phyloP scores from a whole-genome alignment of 1,140 invertebrate species.

The Drosophila grimshawi region DNA sequence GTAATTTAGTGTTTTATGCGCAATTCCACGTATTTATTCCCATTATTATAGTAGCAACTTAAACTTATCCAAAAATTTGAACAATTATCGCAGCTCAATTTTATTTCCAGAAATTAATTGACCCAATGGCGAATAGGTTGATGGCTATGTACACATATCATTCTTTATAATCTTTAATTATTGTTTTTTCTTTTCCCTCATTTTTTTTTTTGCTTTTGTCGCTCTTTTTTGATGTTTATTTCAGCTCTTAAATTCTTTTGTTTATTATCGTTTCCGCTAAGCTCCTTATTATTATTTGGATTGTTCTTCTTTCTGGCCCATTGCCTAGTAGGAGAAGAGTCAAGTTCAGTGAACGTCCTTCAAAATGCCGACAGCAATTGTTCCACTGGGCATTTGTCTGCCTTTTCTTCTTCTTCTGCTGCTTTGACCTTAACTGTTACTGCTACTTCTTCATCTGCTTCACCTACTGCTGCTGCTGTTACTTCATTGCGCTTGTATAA shows the following conservation, averaged over 20 bases:
- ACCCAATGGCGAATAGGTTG: no score
- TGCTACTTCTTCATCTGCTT: neutral
- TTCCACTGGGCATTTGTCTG: constrained; percentile 7
- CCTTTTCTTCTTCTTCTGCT: neutral
- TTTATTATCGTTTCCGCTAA: neutral
- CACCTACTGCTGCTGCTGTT: neutral
- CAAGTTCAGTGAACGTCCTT: constrained; percentile 71
- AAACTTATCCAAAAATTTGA: no score
- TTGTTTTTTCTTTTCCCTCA: constrained; percentile 2
- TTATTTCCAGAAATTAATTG: no score
- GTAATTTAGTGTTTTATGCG: no score
- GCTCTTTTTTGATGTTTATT: constrained; percentile 4
- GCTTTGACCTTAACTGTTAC: neutral
- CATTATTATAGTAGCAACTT: no score
- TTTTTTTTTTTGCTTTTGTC: constrained; percentile 1
- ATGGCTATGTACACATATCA: no score
- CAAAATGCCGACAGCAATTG: constrained; percentile 40
- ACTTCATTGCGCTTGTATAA: neutral
- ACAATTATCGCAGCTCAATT: no score
- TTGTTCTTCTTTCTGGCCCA: constrained; percentile 2
- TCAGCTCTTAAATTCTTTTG: neutral
- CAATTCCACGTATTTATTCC: no score
- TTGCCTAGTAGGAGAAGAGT: constrained; percentile 23
- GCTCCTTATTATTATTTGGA: neutral
- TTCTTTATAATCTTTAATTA: constrained; percentile 31